These are phyloP conservation scores for Tiaroga cobitis DNA, from an alignment of 2,797 vertebrate genomes.

Conservation along the genomic window DNA sequence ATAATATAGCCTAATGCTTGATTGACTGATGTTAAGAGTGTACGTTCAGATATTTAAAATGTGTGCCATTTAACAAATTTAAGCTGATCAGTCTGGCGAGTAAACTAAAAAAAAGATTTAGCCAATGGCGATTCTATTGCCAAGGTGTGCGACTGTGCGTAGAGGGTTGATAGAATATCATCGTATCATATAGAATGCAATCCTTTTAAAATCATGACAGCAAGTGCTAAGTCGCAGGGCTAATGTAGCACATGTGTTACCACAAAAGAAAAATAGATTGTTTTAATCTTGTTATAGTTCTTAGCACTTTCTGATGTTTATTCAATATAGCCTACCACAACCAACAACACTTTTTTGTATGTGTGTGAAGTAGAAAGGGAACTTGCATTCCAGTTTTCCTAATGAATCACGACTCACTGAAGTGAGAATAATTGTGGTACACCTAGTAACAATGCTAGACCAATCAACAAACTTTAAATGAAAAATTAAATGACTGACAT, in stretches of 20 bases:
- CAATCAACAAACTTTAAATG: too few relatives aligned
- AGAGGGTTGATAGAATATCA: not conserved
- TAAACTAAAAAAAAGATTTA: too few relatives aligned
- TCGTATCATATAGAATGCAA: not conserved
- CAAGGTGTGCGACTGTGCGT: too few relatives aligned
- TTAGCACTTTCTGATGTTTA: not conserved
- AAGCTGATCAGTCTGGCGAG: too few relatives aligned
- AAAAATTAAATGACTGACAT: too few relatives aligned
- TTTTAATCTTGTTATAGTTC: conserved; percentile 10
- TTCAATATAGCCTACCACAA: not conserved
- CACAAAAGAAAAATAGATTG: not conserved
- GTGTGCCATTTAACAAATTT: too few relatives aligned
- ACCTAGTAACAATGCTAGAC: too few relatives aligned
- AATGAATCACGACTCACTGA: conserved; percentile 41
- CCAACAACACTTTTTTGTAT: not conserved
- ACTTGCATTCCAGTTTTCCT: conserved; percentile 28
- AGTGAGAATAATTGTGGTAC: conserved; percentile 19
- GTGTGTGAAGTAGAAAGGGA: conserved; percentile 2
- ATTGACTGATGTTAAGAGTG: too few relatives aligned
- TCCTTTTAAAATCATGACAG: not conserved
- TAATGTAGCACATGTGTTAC: not conserved
- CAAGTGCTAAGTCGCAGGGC: not conserved
- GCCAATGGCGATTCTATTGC: too few relatives aligned
- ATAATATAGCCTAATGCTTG: too few relatives aligned
- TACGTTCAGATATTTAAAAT: too few relatives aligned